A percentile compares a stretch with the other conserved stretches of the same genome.
Evolutionary conservation across 2,888 invertebrate species (phyloP).

Genomic region (Rugalucina vietnamica): DNA sequence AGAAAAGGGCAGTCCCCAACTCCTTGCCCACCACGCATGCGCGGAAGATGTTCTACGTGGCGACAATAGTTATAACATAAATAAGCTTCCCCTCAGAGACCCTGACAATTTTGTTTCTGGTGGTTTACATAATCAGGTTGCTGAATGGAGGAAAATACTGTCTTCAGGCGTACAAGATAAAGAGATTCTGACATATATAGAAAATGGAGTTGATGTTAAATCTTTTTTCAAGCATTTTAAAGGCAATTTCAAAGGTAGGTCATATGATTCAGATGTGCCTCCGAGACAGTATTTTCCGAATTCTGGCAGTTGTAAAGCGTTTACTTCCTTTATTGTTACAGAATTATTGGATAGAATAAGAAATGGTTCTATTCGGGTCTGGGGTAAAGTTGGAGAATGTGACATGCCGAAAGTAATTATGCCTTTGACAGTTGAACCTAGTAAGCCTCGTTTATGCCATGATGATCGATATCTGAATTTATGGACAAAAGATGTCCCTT

Average conservation of each 20-base stretch:
- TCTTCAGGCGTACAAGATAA: too few species aligned
- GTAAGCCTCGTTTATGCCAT: conserved; percentile 42
- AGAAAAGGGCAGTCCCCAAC: conserved; percentile 5
- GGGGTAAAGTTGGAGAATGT: conserved; percentile 28
- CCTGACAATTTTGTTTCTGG: conserved; percentile 33
- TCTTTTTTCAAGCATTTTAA: conserved; percentile 23
- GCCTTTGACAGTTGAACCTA: conserved; percentile 36
- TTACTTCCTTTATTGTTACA: conserved; percentile 23
- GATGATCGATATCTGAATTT: conserved; percentile 43
- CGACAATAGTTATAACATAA: neutral
- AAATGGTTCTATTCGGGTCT: conserved; percentile 20
- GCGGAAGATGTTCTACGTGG: neutral
- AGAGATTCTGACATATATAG: too few species aligned
- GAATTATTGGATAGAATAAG: conserved; percentile 18
- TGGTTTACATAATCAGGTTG: conserved; percentile 8
- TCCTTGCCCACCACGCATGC: neutral
- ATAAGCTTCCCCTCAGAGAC: conserved; percentile 32
- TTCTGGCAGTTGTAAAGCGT: neutral
- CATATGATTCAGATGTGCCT: conserved; percentile 33
- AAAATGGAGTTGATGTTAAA: conserved; percentile 18
- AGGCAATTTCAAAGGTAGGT: conserved; percentile 36
- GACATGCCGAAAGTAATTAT: conserved; percentile 17
- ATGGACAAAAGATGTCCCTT: conserved; percentile 33
- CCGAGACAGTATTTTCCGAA: conserved; percentile 27
- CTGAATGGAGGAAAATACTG: conserved; percentile 7